Evolutionary conservation across 2,113 vertebrate genomes (phyloP).

Genomic region (Eolophus roseicapilla): DNA sequence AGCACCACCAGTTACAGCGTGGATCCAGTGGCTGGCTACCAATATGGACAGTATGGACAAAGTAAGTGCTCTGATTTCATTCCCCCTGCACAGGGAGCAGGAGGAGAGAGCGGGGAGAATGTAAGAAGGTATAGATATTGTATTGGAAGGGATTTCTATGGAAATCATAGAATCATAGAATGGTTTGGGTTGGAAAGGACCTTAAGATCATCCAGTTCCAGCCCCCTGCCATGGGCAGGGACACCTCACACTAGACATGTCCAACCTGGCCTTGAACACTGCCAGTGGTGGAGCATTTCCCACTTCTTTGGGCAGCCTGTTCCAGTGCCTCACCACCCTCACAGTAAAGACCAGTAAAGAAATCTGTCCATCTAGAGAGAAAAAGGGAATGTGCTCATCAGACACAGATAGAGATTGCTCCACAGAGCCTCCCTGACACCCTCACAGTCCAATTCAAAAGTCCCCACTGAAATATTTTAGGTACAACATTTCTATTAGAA

Average conservation of each 20-base stretch:
- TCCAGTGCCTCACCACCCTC: background rate
- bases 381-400: background rate
- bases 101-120: background rate
- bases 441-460: background rate
- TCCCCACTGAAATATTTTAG: background rate
- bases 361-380: background rate
- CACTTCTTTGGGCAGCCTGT: background rate
- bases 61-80: conserved; percentile 79
- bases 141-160: background rate
- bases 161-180: background rate
- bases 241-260: background rate
- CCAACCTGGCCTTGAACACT: background rate
- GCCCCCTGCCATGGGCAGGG: background rate
- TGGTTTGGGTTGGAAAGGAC: background rate
- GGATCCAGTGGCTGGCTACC: conserved; percentile 97
- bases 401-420: background rate
- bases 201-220: background rate
- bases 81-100: rapidly evolving
- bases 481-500: background rate
- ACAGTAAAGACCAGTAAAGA: background rate
- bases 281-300: background rate
- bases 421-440: background rate
- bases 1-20: conserved; percentile 97
- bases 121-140: background rate
- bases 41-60: conserved; percentile 96